Percentiles rank a stretch among this genome's conserved stretches.
These are phyloP conservation scores for Salmo trutta DNA, from an alignment of 2,797 vertebrate species.

Conservation along the genomic window DNA sequence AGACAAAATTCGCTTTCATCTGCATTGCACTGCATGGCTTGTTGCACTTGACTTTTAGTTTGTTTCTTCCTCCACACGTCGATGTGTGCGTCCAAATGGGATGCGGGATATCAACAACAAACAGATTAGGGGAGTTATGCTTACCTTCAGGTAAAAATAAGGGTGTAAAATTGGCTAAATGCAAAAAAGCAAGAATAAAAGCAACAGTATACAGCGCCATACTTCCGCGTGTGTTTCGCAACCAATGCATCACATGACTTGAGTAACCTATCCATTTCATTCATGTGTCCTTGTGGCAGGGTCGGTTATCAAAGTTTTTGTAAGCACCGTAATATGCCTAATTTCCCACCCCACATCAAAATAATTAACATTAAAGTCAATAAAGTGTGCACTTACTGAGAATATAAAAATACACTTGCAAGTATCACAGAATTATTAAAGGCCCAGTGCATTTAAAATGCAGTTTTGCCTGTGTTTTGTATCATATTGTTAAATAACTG, in stretches of 20 bases:
- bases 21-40: not conserved
- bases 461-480: too few relatives aligned
- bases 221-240: not conserved
- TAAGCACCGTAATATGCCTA: too few relatives aligned
- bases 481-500: too few relatives aligned
- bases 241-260: slow-evolving; percentile 31
- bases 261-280: not conserved
- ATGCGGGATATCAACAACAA: not conserved
- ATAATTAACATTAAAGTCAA: too few relatives aligned
- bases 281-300: not conserved
- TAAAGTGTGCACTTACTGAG: too few relatives aligned
- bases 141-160: slow-evolving; percentile 44
- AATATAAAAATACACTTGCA: too few relatives aligned
- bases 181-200: slow-evolving; percentile 17
- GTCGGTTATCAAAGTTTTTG: not conserved
- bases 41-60: not conserved
- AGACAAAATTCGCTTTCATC: not conserved
- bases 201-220: slow-evolving; percentile 30
- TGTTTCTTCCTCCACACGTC: not conserved
- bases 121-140: not conserved
- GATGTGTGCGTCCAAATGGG: not conserved
- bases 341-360: too few relatives aligned
- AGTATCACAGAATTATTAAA: too few relatives aligned
- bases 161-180: slow-evolving; percentile 31
- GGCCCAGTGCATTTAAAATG: too few relatives aligned